Conservation (phyloP, 2,797 vertebrate species). For the Columba guinea region DNA sequence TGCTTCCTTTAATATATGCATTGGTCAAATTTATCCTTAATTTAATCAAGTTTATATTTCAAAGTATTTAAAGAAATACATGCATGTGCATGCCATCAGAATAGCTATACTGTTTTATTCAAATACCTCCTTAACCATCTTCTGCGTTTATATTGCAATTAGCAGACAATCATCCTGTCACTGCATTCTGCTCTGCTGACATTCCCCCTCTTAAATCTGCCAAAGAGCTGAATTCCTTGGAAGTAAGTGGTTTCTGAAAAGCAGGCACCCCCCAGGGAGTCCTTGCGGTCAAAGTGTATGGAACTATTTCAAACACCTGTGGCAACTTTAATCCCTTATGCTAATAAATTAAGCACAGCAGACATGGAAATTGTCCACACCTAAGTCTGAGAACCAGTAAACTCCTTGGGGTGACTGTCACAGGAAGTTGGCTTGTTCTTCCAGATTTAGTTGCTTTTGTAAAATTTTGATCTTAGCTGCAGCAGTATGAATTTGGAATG, state of each 20-base stretch:
- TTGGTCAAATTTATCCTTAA: neutral
- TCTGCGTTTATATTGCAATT: conserved; percentile 54
- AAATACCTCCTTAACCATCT: conserved; percentile 11
- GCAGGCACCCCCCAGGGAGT: conserved; percentile 53
- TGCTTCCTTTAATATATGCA: neutral
- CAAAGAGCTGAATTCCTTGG: conserved; percentile 58
- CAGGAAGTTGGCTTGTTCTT: conserved; percentile 28
- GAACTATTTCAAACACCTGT: conserved; percentile 69
- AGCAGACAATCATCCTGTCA: conserved; percentile 56
- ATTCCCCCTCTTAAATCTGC: conserved; percentile 65
- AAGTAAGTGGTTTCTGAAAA: conserved; percentile 66
- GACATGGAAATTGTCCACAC: conserved; percentile 59
- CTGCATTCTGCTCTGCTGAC: conserved; percentile 61
- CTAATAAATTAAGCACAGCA: conserved; percentile 68
- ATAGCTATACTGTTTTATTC: neutral
- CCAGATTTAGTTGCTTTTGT: neutral
- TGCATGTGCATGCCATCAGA: neutral
- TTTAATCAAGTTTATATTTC: neutral
- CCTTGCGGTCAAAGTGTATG: conserved; percentile 51
- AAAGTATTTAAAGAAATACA: neutral
- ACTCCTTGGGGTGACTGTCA: conserved; percentile 36
- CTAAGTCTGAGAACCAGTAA: conserved; percentile 14
- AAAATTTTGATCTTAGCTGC: neutral
- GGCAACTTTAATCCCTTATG: conserved; percentile 63
- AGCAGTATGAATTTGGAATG: neutral